These are phyloP conservation scores for Nephrotoma flavescens DNA, from an alignment of 2,888 invertebrate species.

Conservation along the genomic window DNA sequence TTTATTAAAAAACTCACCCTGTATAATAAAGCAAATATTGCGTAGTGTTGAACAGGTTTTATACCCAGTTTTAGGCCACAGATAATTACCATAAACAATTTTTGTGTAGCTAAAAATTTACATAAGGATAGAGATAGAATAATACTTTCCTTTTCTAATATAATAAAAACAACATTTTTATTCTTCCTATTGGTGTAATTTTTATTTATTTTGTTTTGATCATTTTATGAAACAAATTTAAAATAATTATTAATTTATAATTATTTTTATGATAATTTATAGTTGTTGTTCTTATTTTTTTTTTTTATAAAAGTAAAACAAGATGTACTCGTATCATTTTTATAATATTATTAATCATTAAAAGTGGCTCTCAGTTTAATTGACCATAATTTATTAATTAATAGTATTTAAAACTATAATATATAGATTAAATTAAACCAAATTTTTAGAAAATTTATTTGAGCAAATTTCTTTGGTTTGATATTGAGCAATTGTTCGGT, in stretches of 20 bases:
- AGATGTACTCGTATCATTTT: not conserved
- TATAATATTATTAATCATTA: not conserved
- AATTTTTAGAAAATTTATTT: not conserved
- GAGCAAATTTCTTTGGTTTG: not conserved
- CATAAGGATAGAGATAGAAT: too few species aligned
- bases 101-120: too few species aligned
- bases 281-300: not conserved
- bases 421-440: not conserved
- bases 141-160: too few species aligned
- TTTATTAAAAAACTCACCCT: too few species aligned
- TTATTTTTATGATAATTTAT: not conserved
- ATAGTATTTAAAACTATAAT: not conserved
- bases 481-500: not conserved
- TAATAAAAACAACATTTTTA: too few species aligned
- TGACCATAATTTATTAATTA: not conserved
- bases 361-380: not conserved
- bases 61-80: too few species aligned
- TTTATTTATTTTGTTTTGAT: not conserved
- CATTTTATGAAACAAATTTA: not conserved
- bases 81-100: too few species aligned
- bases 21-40: too few species aligned
- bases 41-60: too few species aligned
- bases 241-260: not conserved
- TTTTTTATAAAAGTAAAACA: not conserved
- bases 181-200: not conserved